These are phyloP conservation scores for Avahi laniger DNA, from an alignment of 2,797 vertebrate genomes.

Conservation along the genomic window DNA sequence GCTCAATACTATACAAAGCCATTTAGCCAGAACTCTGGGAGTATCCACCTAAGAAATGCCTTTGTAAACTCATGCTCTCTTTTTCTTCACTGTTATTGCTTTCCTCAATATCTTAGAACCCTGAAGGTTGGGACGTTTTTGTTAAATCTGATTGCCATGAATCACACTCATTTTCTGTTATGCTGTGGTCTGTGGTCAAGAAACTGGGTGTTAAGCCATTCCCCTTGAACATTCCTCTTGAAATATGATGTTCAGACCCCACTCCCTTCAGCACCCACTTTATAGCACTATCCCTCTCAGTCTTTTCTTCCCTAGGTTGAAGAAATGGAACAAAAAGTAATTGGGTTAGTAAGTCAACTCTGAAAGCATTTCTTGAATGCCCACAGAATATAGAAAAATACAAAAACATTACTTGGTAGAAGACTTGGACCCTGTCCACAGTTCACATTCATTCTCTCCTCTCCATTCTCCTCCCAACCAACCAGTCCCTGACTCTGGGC, in stretches of 20 bases:
- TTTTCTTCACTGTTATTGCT: neutral
- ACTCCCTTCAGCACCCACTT: neutral
- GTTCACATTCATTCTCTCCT: neutral
- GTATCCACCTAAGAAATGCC: neutral
- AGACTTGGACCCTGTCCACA: neutral
- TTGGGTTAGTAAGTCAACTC: neutral
- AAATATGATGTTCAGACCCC: neutral
- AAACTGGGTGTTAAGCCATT: no score
- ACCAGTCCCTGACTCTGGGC: neutral
- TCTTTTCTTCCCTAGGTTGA: neutral
- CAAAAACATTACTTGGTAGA: neutral
- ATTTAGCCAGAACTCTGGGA: neutral
- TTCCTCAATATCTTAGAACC: neutral
- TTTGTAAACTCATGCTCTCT: neutral
- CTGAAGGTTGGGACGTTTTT: neutral
- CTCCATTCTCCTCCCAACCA: neutral
- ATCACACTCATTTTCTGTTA: neutral
- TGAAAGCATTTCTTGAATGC: neutral
- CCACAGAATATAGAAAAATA: neutral
- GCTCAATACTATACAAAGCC: neutral
- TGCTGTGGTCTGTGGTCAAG: neutral
- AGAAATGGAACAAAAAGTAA: conserved; percentile 24
- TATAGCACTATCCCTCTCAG: neutral
- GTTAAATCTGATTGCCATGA: conserved; percentile 13
- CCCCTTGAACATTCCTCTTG: neutral